Conservation (phyloP, 2,797 vertebrate genomes). For the Dryobates pubescens region DNA sequence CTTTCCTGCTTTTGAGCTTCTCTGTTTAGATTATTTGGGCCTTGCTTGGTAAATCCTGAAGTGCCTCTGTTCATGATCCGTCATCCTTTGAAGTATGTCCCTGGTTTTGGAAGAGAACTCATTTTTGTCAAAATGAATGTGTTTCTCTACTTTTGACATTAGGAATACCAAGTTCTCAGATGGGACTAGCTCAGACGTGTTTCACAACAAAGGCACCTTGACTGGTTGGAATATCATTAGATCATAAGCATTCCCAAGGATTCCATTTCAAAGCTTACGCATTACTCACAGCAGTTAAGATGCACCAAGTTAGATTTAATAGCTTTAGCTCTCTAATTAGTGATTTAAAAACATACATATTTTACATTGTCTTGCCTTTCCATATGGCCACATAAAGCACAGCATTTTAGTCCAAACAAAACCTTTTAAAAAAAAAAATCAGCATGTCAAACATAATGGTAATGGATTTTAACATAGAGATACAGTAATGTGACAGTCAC, state of each 20-base stretch:
- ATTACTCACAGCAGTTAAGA: slow-evolving; percentile 71
- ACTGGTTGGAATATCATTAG: slow-evolving; percentile 65
- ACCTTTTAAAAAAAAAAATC: neutral
- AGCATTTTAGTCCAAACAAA: slow-evolving; percentile 27
- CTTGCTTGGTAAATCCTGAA: neutral
- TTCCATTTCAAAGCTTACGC: slow-evolving; percentile 59
- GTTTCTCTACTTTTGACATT: slow-evolving; percentile 13
- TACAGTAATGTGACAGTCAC: neutral
- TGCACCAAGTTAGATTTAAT: slow-evolving; percentile 50
- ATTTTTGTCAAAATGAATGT: slow-evolving; percentile 40
- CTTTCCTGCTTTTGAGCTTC: neutral
- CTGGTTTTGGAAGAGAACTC: slow-evolving; percentile 26
- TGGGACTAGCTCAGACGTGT: slow-evolving; percentile 45
- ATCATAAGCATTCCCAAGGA: slow-evolving; percentile 59
- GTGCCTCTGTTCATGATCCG: neutral
- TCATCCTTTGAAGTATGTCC: neutral
- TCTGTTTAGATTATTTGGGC: neutral
- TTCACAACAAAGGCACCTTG: slow-evolving; percentile 61
- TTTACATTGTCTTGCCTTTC: slow-evolving; percentile 29
- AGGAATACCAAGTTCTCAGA: slow-evolving; percentile 46
- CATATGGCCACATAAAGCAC: neutral
- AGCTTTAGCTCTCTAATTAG: slow-evolving; percentile 55
- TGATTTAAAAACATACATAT: neutral
- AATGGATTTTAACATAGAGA: neutral
- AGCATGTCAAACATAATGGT: accelerated